Conservation (phyloP, 2,113 vertebrate species). For the Archilochus colubris region DNA sequence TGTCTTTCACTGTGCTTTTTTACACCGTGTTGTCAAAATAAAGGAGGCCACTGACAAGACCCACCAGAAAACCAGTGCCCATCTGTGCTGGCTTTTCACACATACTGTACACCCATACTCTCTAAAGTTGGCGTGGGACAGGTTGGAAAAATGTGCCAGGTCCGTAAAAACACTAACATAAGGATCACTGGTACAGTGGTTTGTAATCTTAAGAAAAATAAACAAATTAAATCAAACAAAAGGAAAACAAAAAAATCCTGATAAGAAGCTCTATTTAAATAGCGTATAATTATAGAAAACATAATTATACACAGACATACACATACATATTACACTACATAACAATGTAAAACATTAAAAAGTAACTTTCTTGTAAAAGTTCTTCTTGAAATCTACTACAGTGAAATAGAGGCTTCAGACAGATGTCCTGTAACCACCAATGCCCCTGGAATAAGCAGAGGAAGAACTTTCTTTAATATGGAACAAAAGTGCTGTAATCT, state of each 20-base stretch:
- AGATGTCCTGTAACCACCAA: constrained; percentile 70
- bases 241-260: constrained; percentile 6
- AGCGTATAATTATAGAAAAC: constrained; percentile 65
- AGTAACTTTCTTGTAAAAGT: constrained; percentile 78
- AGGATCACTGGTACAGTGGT: constrained; percentile 51
- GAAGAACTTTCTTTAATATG: constrained; percentile 68
- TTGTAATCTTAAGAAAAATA: constrained; percentile 62
- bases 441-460: constrained; percentile 71
- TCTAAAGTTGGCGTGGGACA: constrained; percentile 10
- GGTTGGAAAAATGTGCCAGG: constrained; percentile 15
- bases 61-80: background rate
- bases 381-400: constrained; percentile 75
- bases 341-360: constrained; percentile 75
- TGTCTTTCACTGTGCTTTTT: background rate
- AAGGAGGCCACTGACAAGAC: background rate
- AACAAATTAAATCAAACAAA: constrained; percentile 48
- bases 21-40: background rate
- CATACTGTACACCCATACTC: background rate
- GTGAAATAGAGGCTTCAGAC: constrained; percentile 70
- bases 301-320: constrained; percentile 71
- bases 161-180: constrained; percentile 34
- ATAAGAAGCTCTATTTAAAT: constrained; percentile 62
- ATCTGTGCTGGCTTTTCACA: background rate
- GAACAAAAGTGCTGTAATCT: constrained; percentile 43
- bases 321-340: constrained; percentile 67